Percentiles rank a stretch among this genome's conserved stretches.
phyloP scores from a whole-genome alignment of 1,140 invertebrate species.

The Apis laboriosa region DNA sequence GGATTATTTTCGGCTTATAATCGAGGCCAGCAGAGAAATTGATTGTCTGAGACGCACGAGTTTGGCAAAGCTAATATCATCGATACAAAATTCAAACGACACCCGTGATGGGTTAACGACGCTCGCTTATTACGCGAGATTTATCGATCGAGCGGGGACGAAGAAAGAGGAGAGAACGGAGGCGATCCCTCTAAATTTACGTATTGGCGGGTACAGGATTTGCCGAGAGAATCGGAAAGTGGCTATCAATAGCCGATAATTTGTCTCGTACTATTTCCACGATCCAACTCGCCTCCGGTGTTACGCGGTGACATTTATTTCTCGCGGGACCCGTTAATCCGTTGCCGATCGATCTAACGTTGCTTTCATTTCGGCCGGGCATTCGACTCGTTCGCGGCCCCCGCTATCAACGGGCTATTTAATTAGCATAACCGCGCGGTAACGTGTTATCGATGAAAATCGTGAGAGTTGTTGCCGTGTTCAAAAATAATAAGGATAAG shows the following conservation, averaged over 20 bases:
- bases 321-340: constrained; percentile 14
- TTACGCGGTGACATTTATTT: constrained; percentile 35
- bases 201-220: constrained; percentile 16
- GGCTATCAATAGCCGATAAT: constrained; percentile 38
- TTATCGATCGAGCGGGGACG: constrained; percentile 5
- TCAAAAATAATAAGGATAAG: too few relatives aligned
- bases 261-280: constrained; percentile 17
- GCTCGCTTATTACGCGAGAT: constrained; percentile 9
- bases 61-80: constrained; percentile 26
- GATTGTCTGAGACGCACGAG: constrained; percentile 24
- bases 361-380: neutral
- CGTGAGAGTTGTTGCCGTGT: too few relatives aligned
- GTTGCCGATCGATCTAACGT: constrained; percentile 6
- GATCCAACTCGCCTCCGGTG: neutral
- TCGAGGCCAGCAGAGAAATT: constrained; percentile 35
- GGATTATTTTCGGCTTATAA: constrained; percentile 30
- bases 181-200: constrained; percentile 19
- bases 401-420: too few relatives aligned
- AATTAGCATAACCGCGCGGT: too few relatives aligned
- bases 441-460: too few relatives aligned
- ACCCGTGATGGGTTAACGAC: neutral
- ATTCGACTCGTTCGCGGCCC: neutral
- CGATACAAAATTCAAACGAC: constrained; percentile 38
- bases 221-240: neutral
- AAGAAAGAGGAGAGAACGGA: rapidly evolving